Evolutionary conservation across 2,113 vertebrate species (phyloP), one percentile per base, ranked within the genome.

Genomic region (Pseudonaja textilis): DNA sequence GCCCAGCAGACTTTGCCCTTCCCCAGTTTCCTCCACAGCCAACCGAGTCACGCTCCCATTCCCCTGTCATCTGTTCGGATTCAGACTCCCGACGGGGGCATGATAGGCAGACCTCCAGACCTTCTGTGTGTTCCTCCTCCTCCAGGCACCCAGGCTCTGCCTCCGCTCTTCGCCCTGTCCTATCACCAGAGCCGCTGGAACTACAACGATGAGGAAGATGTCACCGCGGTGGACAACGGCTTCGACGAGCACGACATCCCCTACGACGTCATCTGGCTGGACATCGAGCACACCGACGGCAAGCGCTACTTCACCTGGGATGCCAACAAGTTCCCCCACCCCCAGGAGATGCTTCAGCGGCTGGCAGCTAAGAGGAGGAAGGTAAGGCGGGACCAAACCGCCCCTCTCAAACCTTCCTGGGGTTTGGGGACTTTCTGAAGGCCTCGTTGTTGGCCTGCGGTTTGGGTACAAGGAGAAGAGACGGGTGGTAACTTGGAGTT

Each of bases 121-220:
- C 54, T 3, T 23, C 22, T 7, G 0, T 14, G 50, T 39, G 85
- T 93, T 10, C 0, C 2, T 14, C 12, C 14, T 85, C 23, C 26
- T 4, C 6, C 96, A 99, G 99, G 99, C 54, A 99, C 99, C 14
- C 99, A 99, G 97, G 96, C 98, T 4, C 97, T 99, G 94, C 99
- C 99, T 34, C 98, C 99, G 0, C 96, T 99, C 2, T 97, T 99
- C 26, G 95, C 98, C 1, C 94, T 99, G 90, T 98, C 96, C 1
- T 99, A 99, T 95, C 99, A 99, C 97, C 99, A 99, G 97, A 99
- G 98, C 96, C 98, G 99, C 93, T 99, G 99, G 99, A 99, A 99
- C 95, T 99, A 99, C 97, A 98, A 99, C 0, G 99, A 99, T 16
- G 98, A 99, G 96, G 98, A 98, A 0, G 99, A 99, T 0, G 98